A percentile compares a stretch with the other conserved stretches of the same genome.
These are phyloP conservation scores for Polydrusus tereticollis DNA, from an alignment of 2,888 invertebrate species.

Conservation along the genomic window DNA sequence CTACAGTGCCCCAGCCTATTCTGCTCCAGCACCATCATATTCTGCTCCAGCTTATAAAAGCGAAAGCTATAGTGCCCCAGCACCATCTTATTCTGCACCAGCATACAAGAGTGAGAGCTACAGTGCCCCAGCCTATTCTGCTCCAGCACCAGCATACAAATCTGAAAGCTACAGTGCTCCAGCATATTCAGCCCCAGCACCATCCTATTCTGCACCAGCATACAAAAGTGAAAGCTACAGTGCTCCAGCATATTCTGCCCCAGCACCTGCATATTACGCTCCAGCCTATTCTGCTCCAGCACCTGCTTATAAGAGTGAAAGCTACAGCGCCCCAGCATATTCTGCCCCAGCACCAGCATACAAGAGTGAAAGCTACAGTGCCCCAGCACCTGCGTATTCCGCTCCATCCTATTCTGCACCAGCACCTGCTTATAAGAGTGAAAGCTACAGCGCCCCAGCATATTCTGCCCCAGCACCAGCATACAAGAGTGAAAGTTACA, in stretches of 20 bases:
- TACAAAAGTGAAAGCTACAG: too few relatives aligned
- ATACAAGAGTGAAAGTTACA: conserved; percentile 23
- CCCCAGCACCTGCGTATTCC: conserved; percentile 37
- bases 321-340: conserved; percentile 40
- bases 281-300: conserved; percentile 47
- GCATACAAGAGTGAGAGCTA: conserved; percentile 27
- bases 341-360: too few relatives aligned
- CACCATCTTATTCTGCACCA: conserved; percentile 36
- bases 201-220: conserved; percentile 39
- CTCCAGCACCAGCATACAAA: conserved; percentile 43
- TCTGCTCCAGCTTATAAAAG: conserved; percentile 46
- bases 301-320: too few relatives aligned
- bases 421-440: too few relatives aligned
- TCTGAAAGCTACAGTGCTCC: conserved; percentile 36
- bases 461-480: conserved; percentile 5
- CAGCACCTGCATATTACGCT: conserved; percentile 50
- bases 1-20: conserved; percentile 34
- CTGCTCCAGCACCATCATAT: conserved; percentile 45
- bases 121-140: conserved; percentile 36
- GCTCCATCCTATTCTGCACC: conserved; percentile 27
- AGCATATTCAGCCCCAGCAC: conserved; percentile 39
- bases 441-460: conserved; percentile 18
- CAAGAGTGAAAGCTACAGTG: conserved; percentile 32
- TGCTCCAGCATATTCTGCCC: conserved; percentile 49
- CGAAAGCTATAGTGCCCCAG: conserved; percentile 20